A percentile compares a stretch with the other conserved stretches of the same genome.
Evolutionary conservation across 2,888 invertebrate genomes (phyloP).

Genomic region (Clistopyga incitator): DNA sequence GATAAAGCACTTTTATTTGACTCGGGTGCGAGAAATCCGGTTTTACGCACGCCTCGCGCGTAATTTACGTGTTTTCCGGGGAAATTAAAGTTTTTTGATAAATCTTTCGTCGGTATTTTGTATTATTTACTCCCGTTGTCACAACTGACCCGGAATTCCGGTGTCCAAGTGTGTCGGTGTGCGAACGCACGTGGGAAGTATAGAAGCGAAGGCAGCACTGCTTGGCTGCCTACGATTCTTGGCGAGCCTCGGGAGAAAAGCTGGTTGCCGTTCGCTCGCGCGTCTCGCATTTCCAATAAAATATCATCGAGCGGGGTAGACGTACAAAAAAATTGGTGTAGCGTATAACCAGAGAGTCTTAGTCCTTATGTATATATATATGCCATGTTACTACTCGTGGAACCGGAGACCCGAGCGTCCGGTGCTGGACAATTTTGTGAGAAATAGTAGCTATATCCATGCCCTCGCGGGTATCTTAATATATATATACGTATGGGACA

Average conservation of each 20-base stretch:
- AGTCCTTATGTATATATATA: conserved; percentile 28
- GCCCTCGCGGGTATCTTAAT: background rate
- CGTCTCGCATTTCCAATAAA: conserved; percentile 69
- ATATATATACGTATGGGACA: background rate
- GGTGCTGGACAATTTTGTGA: conserved; percentile 38
- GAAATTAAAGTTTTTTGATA: too few relatives aligned
- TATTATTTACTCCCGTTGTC: background rate
- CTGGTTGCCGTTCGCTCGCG: conserved; percentile 30
- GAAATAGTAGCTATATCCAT: conserved; percentile 1
- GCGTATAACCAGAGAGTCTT: conserved; percentile 24
- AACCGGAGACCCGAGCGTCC: conserved; percentile 61
- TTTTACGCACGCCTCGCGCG: too few relatives aligned
- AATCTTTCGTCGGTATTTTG: background rate
- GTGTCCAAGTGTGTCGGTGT: background rate
- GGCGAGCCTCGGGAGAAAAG: background rate
- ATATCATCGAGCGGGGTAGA: conserved; percentile 55
- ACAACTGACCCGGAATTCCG: background rate
- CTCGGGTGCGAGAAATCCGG: too few relatives aligned
- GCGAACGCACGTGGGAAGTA: conserved; percentile 55
- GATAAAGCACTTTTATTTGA: too few relatives aligned
- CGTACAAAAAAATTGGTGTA: conserved; percentile 32
- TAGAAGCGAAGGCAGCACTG: conserved; percentile 39
- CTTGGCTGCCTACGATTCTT: conserved; percentile 52
- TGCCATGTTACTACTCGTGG: conserved; percentile 26
- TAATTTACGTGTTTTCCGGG: too few relatives aligned